Evolutionary conservation across 2,888 invertebrate genomes (phyloP).

Genomic region (Ophion costatus): DNA sequence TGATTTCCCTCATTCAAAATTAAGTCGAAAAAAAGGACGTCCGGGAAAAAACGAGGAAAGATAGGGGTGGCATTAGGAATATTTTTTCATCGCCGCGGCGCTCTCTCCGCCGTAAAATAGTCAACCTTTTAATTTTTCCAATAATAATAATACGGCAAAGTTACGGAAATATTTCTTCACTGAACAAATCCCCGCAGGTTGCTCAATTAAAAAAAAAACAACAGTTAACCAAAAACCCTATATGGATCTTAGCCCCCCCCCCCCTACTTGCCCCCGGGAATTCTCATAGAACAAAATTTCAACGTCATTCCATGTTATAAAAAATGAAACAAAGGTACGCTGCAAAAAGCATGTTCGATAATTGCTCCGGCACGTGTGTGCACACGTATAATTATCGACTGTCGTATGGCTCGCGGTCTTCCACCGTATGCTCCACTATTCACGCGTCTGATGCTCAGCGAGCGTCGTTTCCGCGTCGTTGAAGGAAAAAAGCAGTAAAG

Average conservation of each 20-base stretch:
- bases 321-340: neutral
- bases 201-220: neutral
- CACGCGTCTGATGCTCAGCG: too few species aligned
- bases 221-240: neutral
- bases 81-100: too few species aligned
- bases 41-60: too few species aligned
- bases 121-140: too few species aligned
- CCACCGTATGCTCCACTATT: conserved; percentile 4
- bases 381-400: neutral
- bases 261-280: neutral
- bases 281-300: neutral
- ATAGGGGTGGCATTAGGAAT: too few species aligned
- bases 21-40: too few species aligned
- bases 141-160: too few species aligned
- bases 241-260: neutral
- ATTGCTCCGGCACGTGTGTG: conserved; percentile 19
- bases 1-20: too few species aligned
- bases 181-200: neutral
- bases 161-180: neutral
- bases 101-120: too few species aligned
- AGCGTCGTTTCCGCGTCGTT: neutral
- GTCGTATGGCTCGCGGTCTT: neutral
- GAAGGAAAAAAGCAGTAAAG: neutral
- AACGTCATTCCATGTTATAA: neutral
- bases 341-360: neutral